Base-by-base conservation (phyloP, 2,888 invertebrate genomes). In the Ditula angustiorana region DNA sequence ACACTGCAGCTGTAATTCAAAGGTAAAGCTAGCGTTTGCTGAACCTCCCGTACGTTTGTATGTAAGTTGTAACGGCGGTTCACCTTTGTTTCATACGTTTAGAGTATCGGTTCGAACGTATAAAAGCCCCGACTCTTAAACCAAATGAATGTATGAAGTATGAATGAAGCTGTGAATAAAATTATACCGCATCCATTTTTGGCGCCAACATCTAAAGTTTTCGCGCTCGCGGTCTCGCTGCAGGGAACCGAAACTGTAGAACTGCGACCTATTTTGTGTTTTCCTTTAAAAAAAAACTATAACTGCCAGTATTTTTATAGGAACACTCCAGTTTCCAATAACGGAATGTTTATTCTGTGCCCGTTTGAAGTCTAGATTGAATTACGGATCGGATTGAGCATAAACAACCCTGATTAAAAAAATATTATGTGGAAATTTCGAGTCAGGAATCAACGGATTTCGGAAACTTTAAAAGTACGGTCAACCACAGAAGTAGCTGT, bases 261-360 rank as follows among this genome's bases (percentile, higher is more conserved):
- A 74, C 71, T 69, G 46, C 75, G 81, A 81, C 81, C 83, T 78
- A 83, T 83, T 87, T 87, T 77, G 81, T 80, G 82, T 77, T 41
- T 80, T 80, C 71, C 79, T 52, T 53, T n/a, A n/a, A 33, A 50
- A 58, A 69, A 74, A 79, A 77, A 74, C 73, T 75, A 79, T 72
- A 71, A 70, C 72, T 71, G 72, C 68, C 69, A 70, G 71, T 79
- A 77, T 83, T 82, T 84, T 78, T 75, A 71, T 72, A 74, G 74
- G 74, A 79, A 77, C 74, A 77, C 79, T 80, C 78, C 73, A 77
- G 82, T 86, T 82, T 83, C 79, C 80, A 81, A 85, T 84, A 82
- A 74, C 64, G 73, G 69, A 69, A 74, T 73, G 76, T 77, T 75
- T 77, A 70, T 73, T 64, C 68, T 56, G 33, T 61, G 57, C 61